A percentile compares a stretch with the other conserved stretches of the same genome.
phyloP scores from a whole-genome alignment of 2,888 invertebrate species.

The Caenorhabditis plicata region DNA sequence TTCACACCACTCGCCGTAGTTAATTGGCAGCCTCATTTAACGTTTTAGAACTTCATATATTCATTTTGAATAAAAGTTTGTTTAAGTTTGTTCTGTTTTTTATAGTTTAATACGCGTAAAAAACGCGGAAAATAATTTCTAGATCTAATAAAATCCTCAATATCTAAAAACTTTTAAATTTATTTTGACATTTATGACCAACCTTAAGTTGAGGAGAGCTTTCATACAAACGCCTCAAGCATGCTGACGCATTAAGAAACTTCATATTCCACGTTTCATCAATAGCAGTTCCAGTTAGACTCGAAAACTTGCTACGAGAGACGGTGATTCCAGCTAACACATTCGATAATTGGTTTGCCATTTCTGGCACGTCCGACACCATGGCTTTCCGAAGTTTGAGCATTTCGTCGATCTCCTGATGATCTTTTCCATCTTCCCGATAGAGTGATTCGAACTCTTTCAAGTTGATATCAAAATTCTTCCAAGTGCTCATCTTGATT shows the following conservation, averaged over 20 bases:
- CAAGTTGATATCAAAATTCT: conserved; percentile 47
- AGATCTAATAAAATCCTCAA: not conserved
- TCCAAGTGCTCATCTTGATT: conserved; percentile 43
- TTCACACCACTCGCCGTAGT: too few species aligned
- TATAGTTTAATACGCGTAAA: not conserved
- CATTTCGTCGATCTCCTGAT: conserved; percentile 48
- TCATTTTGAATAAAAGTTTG: too few species aligned
- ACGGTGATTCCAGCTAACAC: conserved; percentile 9
- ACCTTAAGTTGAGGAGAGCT: conserved; percentile 14
- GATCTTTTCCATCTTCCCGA: conserved; percentile 50
- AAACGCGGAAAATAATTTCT: not conserved
- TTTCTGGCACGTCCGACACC: conserved; percentile 33
- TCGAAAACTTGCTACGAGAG: conserved; percentile 12
- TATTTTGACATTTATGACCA: not conserved
- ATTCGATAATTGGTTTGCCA: conserved; percentile 10
- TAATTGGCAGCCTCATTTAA: too few species aligned
- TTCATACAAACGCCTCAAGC: conserved; percentile 13
- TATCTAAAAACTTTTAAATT: not conserved
- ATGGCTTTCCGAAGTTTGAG: conserved; percentile 52
- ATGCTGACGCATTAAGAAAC: conserved; percentile 14
- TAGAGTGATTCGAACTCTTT: conserved; percentile 36
- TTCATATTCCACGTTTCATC: conserved; percentile 16
- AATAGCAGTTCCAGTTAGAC: conserved; percentile 10
- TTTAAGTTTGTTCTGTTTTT: too few species aligned
- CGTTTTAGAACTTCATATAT: too few species aligned